Conservation (phyloP, 2,888 invertebrate genomes). For the Therioaphis trifolii region DNA sequence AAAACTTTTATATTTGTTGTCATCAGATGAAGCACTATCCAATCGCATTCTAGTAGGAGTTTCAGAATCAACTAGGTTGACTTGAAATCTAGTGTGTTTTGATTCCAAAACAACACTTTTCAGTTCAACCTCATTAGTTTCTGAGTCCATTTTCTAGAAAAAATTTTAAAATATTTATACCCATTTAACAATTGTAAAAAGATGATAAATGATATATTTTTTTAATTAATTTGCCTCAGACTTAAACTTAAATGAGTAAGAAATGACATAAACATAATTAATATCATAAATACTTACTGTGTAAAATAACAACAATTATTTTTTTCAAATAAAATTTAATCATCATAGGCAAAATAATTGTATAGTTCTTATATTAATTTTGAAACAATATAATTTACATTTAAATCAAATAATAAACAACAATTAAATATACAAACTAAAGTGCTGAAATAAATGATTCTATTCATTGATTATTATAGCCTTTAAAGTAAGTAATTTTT, state of each 20-base stretch:
- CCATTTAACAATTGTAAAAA: background rate
- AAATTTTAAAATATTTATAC: background rate
- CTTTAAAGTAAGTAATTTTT: too few relatives aligned
- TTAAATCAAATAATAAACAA: background rate
- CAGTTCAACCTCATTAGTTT: constrained; percentile 59
- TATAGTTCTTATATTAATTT: background rate
- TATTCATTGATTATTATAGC: too few relatives aligned
- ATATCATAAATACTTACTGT: constrained; percentile 46
- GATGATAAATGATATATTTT: background rate
- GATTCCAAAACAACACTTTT: constrained; percentile 52
- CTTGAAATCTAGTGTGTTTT: constrained; percentile 63
- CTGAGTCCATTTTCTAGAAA: constrained; percentile 28
- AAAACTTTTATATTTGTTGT: constrained; percentile 86
- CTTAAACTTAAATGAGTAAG: constrained; percentile 61
- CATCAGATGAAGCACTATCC: constrained; percentile 69
- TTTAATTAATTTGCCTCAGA: constrained; percentile 48
- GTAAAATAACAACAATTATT: background rate
- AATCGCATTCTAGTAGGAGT: constrained; percentile 39
- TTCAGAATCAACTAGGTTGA: constrained; percentile 60
- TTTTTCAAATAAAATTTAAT: constrained; percentile 25
- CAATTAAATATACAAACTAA: too few relatives aligned
- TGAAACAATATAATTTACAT: background rate
- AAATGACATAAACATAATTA: constrained; percentile 40
- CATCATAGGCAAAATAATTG: constrained; percentile 50
- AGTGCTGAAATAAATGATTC: too few relatives aligned